Conservation (phyloP, 1,140 invertebrate genomes). For the Caenorhabditis remanei region DNA sequence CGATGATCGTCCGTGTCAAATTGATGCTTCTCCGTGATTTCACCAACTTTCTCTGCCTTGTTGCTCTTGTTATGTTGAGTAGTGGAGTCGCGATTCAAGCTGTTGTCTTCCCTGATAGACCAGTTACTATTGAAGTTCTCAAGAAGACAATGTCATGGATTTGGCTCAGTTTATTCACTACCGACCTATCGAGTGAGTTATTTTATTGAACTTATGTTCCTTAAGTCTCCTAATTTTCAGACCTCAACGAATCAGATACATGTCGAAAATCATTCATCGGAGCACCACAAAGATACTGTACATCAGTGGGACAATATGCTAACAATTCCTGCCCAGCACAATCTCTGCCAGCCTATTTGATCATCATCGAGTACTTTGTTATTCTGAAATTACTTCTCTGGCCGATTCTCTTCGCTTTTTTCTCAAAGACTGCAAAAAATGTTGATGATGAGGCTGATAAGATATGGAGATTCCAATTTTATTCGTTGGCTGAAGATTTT, state of each 20-base stretch:
- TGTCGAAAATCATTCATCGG: conserved; percentile 67
- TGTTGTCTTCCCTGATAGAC: conserved; percentile 71
- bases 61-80: conserved; percentile 69
- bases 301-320: conserved; percentile 39
- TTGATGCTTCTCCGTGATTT: conserved; percentile 75
- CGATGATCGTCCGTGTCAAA: conserved; percentile 74
- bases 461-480: conserved; percentile 76
- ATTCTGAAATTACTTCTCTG: conserved; percentile 74
- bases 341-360: conserved; percentile 66
- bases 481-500: conserved; percentile 71
- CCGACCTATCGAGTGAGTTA: conserved; percentile 68
- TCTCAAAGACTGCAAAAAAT: conserved; percentile 74
- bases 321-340: conserved; percentile 70
- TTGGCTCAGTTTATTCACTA: conserved; percentile 72
- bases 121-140: conserved; percentile 42
- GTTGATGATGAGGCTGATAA: conserved; percentile 76
- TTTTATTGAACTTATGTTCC: too few species aligned
- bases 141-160: conserved; percentile 70
- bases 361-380: conserved; percentile 71
- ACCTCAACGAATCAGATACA: conserved; percentile 67
- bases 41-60: conserved; percentile 73
- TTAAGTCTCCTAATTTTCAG: conserved; percentile 26
- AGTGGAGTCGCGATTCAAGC: conserved; percentile 74
- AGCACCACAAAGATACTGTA: conserved; percentile 40
- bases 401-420: conserved; percentile 75